Evolutionary conservation across 2,888 invertebrate species (phyloP).

Genomic region (Mythimna vitellina): DNA sequence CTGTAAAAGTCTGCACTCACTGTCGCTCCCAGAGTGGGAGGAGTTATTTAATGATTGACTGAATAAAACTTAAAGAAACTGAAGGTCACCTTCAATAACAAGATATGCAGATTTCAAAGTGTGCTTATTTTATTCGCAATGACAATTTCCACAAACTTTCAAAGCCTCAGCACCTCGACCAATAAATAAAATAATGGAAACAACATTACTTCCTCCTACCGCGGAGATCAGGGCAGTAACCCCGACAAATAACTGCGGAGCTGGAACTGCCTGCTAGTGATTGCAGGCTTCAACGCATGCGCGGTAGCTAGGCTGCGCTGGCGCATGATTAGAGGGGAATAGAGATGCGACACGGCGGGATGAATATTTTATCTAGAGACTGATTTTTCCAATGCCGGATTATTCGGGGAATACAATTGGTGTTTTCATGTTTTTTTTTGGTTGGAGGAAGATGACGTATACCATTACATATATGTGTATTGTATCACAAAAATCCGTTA

Average conservation of each 20-base stretch:
- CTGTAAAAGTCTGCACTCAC: too few species aligned
- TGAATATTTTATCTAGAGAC: constrained; percentile 4
- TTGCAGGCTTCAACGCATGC: constrained; percentile 55
- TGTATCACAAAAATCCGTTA: too few species aligned
- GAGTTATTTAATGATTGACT: too few species aligned
- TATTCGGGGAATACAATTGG: background rate
- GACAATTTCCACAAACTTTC: background rate
- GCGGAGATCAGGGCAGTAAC: constrained; percentile 51
- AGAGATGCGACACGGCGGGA: constrained; percentile 20
- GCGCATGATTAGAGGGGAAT: constrained; percentile 45
- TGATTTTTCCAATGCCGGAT: background rate
- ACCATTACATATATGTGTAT: too few species aligned
- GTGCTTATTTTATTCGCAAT: too few species aligned
- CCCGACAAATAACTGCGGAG: constrained; percentile 54
- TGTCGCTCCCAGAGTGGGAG: too few species aligned
- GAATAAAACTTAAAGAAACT: too few species aligned
- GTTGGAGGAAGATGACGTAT: background rate
- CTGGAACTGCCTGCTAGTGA: constrained; percentile 48
- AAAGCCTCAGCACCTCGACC: background rate
- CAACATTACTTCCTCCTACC: constrained; percentile 21
- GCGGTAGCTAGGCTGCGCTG: constrained; percentile 51
- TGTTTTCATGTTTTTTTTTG: background rate
- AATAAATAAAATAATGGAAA: constrained; percentile 41
- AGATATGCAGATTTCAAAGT: too few species aligned
- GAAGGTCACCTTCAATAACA: too few species aligned